Base-by-base conservation (phyloP, 2,888 invertebrate species). In the Sepiola atlantica region DNA sequence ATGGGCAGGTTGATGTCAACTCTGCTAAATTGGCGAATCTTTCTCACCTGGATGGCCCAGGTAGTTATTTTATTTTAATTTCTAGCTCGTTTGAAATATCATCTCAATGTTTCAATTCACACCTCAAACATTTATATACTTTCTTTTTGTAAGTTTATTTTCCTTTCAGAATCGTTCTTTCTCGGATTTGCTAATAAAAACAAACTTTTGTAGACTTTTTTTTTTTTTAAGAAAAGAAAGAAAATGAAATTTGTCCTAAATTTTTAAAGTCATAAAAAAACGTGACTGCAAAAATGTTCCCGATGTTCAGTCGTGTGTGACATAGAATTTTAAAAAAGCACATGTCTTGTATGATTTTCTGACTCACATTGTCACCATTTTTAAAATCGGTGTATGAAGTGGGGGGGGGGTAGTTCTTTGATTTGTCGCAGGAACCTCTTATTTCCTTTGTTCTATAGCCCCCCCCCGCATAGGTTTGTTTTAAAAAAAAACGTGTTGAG, bases 241-340 rank as follows among this genome's bases (percentile, higher is more conserved):
- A n/a, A n/a, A 77, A 77, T 77, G n/a, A 77, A 77, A 77, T 77
- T 32, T 77, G 77, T 77, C 77, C 77, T n/a, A 77, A 77, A 77
- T 2, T 28, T n/a, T 77, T 10, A n/a, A 28, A n/a, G 28, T 77
- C 16, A n/a, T 77, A 4, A 77, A 77, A n/a, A 32, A 77, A 77
- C 14, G 77, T 32, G 14, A 77, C 77, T 77, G 32, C n/a, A 77
- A 57, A 57, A 57, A 57, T n/a, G 12, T n/a, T n/a, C 32, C n/a
- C 77, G 3, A 77, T 77, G 77, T 77, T 77, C 16, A 77, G 32
- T 77, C 77, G 77, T 18, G 77, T 77, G 77, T 77, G 16, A 77
- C 77, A n/a, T 16, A 16, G 32, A 77, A n/a, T 77, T 14, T 16
- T 12, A 77, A n/a, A n/a, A 32, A 14, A 77, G n/a, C n/a, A 77